Evolutionary conservation across 2,888 invertebrate species (phyloP).

Genomic region (Hipparchia semele): DNA sequence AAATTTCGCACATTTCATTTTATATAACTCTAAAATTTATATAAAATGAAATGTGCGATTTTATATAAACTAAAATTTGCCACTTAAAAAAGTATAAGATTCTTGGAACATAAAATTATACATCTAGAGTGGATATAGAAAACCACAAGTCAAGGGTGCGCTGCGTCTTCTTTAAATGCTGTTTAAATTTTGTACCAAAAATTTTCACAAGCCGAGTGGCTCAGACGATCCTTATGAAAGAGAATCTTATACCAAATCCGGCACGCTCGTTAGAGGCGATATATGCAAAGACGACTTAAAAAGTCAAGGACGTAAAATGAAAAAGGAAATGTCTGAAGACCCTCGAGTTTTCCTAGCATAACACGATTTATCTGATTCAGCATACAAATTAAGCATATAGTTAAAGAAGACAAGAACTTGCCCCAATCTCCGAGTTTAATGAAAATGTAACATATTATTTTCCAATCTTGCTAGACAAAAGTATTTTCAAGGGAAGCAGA

Average conservation of each 20-base stretch:
- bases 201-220: conserved; percentile 5
- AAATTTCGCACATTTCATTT: background rate
- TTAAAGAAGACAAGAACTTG: background rate
- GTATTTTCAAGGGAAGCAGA: no score
- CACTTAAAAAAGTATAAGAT: background rate
- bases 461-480: no score
- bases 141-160: conserved; percentile 1
- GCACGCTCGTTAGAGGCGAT: conserved; percentile 39
- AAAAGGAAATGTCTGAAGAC: conserved; percentile 43
- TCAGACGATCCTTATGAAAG: conserved; percentile 33
- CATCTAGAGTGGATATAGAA: background rate
- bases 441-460: no score
- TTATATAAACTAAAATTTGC: no score
- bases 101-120: background rate
- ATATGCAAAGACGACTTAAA: conserved; percentile 42
- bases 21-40: background rate
- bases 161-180: conserved; percentile 10
- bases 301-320: conserved; percentile 41
- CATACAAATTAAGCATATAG: conserved; percentile 40
- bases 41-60: no score
- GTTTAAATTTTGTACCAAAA: conserved; percentile 18
- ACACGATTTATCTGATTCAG: conserved; percentile 45
- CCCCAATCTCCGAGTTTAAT: background rate
- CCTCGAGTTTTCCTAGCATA: conserved; percentile 39
- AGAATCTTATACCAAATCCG: conserved; percentile 30